phyloP scores from a whole-genome alignment of 2,797 vertebrate species.

The Cynodonichthys magdalenae region DNA sequence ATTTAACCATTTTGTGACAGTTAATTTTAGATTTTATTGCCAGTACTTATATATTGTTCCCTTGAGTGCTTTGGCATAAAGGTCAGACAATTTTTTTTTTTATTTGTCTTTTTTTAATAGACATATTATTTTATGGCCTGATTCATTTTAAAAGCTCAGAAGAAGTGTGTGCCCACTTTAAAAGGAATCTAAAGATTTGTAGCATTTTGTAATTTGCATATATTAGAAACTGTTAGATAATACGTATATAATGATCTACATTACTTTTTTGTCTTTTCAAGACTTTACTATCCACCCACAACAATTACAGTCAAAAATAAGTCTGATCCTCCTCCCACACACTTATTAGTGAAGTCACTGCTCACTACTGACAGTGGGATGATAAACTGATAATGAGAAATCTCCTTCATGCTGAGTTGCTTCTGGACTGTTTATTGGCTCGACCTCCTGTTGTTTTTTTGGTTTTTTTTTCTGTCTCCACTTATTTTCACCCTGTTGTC shows the following conservation, averaged over 20 bases:
- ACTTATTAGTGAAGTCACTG: conserved; percentile 22
- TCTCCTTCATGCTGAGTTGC: conserved; percentile 56
- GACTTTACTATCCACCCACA: not conserved
- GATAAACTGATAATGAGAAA: conserved; percentile 64
- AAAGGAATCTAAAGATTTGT: no score
- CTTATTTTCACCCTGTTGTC: conserved; percentile 3
- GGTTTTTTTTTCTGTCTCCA: conserved; percentile 6
- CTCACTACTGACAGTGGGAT: conserved; percentile 37
- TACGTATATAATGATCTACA: conserved; percentile 1
- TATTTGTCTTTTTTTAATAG: not conserved
- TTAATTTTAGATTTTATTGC: conserved; percentile 24
- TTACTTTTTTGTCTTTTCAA: conserved; percentile 6
- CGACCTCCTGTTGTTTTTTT: conserved; percentile 37
- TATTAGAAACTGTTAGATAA: conserved; percentile 15
- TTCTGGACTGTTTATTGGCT: conserved; percentile 54
- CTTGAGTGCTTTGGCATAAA: conserved; percentile 2
- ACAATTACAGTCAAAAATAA: conserved; percentile 5
- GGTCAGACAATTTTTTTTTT: conserved; percentile 8
- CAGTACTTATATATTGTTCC: conserved; percentile 11
- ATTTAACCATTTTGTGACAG: not conserved
- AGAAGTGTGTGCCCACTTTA: not conserved
- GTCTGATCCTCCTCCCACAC: conserved; percentile 30
- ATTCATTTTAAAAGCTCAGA: not conserved
- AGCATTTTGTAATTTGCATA: conserved; percentile 5
- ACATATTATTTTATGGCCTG: not conserved